phyloP scores from a whole-genome alignment of 1,140 invertebrate genomes.

The Nasonia giraulti region DNA sequence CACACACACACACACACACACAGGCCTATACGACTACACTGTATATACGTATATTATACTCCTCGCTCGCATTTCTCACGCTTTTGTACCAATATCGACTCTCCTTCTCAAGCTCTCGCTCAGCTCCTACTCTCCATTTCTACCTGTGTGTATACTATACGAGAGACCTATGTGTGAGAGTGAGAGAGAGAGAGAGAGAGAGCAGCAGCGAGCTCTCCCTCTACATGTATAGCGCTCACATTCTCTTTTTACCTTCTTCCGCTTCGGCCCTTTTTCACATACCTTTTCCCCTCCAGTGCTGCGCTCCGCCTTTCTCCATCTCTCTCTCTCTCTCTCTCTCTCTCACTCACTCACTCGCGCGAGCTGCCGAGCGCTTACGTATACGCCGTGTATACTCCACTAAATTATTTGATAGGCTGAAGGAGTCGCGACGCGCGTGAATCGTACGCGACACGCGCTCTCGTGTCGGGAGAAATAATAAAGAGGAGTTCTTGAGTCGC shows the following conservation, averaged over 20 bases:
- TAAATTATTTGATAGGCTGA: slow-evolving; percentile 37
- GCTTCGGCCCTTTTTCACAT: slow-evolving; percentile 46
- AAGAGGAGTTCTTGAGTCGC: not conserved
- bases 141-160: slow-evolving; percentile 23
- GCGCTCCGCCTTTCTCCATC: not conserved
- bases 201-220: not conserved
- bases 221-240: slow-evolving; percentile 19
- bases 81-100: slow-evolving; percentile 50
- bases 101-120: not conserved
- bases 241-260: slow-evolving; percentile 52
- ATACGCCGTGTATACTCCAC: slow-evolving; percentile 2
- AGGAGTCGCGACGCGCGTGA: not conserved
- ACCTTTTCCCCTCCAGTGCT: not conserved
- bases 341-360: not conserved
- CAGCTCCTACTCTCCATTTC: slow-evolving; percentile 19
- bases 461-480: slow-evolving; percentile 26
- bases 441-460: not conserved
- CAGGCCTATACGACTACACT: not conserved
- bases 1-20: too few species aligned
- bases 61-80: slow-evolving; percentile 43
- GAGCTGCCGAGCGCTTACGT: not conserved
- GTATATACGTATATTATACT: not conserved
- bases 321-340: not conserved
- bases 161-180: not conserved
- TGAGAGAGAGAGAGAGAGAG: not conserved